A percentile compares a stretch with the other conserved stretches of the same genome.
Evolutionary conservation across 1,140 invertebrate species (phyloP).

Genomic region (Micrasema longulum): DNA sequence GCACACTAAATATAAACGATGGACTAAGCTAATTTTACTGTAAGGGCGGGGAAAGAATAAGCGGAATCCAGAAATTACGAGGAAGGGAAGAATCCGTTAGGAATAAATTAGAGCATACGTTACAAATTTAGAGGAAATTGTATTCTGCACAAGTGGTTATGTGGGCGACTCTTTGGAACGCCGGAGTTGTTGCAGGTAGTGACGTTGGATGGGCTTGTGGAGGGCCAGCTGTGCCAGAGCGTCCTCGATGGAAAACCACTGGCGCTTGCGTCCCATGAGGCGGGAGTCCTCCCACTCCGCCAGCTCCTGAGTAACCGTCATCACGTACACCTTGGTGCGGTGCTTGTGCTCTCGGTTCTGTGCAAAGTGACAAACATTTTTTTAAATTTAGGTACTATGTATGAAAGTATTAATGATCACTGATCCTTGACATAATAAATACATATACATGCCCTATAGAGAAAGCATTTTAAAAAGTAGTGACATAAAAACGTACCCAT

Average conservation of each 20-base stretch:
- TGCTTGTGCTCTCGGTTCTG: conserved; percentile 93
- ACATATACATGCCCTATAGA: too few species aligned
- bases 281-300: conserved; percentile 95
- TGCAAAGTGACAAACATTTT: conserved; percentile 13
- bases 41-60: too few species aligned
- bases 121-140: background rate
- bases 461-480: too few species aligned
- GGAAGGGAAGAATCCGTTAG: conserved; percentile 1
- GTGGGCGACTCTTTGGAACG: conserved; percentile 65
- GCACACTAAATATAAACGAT: too few species aligned
- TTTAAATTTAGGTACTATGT: too few species aligned
- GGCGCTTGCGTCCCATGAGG: conserved; percentile 87
- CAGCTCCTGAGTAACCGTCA: conserved; percentile 90
- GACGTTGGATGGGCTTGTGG: conserved; percentile 91
- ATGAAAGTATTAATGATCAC: too few species aligned
- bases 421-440: too few species aligned
- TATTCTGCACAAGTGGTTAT: conserved; percentile 26
- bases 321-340: conserved; percentile 92
- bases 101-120: background rate
- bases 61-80: too few species aligned
- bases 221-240: conserved; percentile 86
- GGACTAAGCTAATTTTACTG: too few species aligned
- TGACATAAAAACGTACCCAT: too few species aligned
- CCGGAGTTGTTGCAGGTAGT: conserved; percentile 80
- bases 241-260: conserved; percentile 93